These are phyloP conservation scores for Hymenopus coronatus DNA, from an alignment of 2,888 invertebrate genomes.

Conservation along the genomic window DNA sequence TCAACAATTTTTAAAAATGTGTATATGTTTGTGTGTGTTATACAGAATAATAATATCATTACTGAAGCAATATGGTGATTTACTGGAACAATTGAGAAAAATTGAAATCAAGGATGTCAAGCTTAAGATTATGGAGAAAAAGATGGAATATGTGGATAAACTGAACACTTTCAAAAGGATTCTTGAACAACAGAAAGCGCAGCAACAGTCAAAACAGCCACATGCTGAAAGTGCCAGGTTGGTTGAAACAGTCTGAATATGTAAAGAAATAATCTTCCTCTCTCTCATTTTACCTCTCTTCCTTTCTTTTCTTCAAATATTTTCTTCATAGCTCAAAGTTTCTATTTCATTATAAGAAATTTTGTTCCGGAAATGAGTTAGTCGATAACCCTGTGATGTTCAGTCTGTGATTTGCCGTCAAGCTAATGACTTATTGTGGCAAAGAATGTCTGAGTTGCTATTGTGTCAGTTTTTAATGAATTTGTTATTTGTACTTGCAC, in stretches of 20 bases:
- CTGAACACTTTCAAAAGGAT: background rate
- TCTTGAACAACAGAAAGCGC: background rate
- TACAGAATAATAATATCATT: background rate
- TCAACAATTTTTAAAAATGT: too few species aligned
- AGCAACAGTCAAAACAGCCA: background rate
- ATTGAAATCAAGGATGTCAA: background rate
- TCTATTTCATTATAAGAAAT: background rate
- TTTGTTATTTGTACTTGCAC: too few species aligned
- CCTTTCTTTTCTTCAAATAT: background rate
- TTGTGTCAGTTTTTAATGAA: too few species aligned
- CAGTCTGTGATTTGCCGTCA: too few species aligned
- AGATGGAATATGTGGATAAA: background rate
- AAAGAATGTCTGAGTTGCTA: too few species aligned
- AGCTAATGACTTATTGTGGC: too few species aligned
- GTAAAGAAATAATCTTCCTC: background rate
- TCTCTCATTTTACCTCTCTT: background rate
- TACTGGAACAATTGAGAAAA: background rate
- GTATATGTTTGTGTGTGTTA: background rate
- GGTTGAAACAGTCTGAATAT: background rate
- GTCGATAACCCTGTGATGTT: too few species aligned
- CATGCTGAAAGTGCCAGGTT: background rate
- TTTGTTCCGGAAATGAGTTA: background rate
- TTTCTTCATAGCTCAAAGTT: background rate
- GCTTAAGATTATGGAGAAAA: background rate
- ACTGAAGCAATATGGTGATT: background rate